Percentiles rank a stretch among this genome's conserved stretches.
Evolutionary conservation across 1,140 invertebrate species (phyloP).

Genomic region (Rhopalosiphum maidis): DNA sequence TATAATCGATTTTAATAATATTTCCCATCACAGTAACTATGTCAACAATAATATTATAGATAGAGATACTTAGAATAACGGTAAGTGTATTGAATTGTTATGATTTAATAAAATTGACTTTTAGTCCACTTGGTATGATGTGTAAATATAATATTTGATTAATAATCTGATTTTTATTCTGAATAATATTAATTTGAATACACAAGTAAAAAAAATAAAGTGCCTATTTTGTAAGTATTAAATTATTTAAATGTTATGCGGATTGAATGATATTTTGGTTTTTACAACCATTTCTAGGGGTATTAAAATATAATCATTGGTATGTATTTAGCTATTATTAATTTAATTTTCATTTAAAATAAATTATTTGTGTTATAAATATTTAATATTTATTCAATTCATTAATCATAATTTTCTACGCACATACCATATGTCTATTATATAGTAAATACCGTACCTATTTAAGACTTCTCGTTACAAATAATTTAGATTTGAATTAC

Average conservation of each 20-base stretch:
- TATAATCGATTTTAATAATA: neutral
- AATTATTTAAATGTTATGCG: neutral
- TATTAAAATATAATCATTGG: neutral
- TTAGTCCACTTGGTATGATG: neutral
- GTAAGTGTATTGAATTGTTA: neutral
- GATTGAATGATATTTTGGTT: neutral
- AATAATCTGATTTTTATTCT: neutral
- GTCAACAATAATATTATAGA: neutral
- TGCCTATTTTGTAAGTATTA: neutral
- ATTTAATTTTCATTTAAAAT: neutral
- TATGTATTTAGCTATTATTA: neutral
- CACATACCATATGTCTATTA: too few relatives aligned
- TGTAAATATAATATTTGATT: neutral
- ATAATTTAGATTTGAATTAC: neutral
- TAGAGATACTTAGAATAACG: neutral
- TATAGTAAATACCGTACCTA: neutral
- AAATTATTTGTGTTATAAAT: neutral
- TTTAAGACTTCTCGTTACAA: neutral
- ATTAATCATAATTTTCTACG: neutral
- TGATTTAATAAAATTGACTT: neutral
- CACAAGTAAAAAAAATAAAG: neutral
- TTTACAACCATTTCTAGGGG: neutral
- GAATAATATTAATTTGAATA: neutral
- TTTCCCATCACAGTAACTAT: neutral
- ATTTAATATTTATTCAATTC: neutral